Percentiles rank a stretch among this genome's conserved stretches.
These are phyloP conservation scores for Cardiocondyla obscurior DNA, from an alignment of 1,140 invertebrate genomes.

Conservation along the genomic window DNA sequence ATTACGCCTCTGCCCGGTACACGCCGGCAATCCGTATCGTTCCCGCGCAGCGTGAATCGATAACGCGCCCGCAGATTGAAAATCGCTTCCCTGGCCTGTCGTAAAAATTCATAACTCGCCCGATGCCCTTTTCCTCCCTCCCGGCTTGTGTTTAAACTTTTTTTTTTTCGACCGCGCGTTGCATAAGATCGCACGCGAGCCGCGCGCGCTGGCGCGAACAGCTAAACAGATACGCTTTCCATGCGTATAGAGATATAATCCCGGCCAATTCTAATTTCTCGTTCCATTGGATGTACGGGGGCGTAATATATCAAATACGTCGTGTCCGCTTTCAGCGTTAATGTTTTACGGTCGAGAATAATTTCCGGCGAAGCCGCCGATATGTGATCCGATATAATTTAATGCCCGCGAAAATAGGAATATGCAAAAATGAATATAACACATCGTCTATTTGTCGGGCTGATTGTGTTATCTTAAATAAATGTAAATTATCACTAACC, in stretches of 20 bases:
- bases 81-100: slow-evolving; percentile 24
- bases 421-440: background rate
- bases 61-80: slow-evolving; percentile 49
- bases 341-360: background rate
- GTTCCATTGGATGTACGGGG: background rate
- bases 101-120: slow-evolving; percentile 48
- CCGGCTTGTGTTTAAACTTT: background rate
- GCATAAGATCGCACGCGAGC: slow-evolving; percentile 24
- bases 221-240: background rate
- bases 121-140: background rate
- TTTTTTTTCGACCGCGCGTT: slow-evolving; percentile 26
- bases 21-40: background rate
- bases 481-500: background rate
- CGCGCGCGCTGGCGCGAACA: background rate
- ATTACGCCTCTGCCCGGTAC: background rate
- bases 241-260: background rate
- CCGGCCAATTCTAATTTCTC: background rate
- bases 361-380: background rate
- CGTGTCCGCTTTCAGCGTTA: background rate
- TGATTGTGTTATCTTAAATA: background rate
- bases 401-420: background rate
- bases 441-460: background rate
- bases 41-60: slow-evolving; percentile 28
- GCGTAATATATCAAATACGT: background rate
- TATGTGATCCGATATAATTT: background rate